Evolutionary conservation across 1,140 invertebrate genomes (phyloP).

Genomic region (Nephotettix cincticeps): DNA sequence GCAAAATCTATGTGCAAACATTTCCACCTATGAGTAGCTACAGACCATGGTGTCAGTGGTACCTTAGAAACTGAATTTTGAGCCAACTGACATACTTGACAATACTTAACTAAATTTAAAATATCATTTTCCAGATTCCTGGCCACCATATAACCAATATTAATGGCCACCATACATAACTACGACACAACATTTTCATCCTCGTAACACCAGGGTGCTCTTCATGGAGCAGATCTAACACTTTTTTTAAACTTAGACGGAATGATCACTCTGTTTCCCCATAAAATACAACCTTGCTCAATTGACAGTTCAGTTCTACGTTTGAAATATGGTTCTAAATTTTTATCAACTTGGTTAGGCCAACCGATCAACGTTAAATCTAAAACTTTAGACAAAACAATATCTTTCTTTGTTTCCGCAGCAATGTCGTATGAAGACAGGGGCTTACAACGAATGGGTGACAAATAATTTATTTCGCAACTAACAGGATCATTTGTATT

Average conservation of each 20-base stretch:
- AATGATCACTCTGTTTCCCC: slow-evolving; percentile 40
- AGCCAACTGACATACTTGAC: slow-evolving; percentile 29
- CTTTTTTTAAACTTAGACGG: slow-evolving; percentile 35
- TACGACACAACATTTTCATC: slow-evolving; percentile 48
- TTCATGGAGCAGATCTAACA: slow-evolving; percentile 45
- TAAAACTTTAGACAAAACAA: neutral
- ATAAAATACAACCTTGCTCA: slow-evolving; percentile 22
- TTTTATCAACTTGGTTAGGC: neutral
- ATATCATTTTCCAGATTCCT: slow-evolving; percentile 46
- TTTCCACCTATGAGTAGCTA: neutral
- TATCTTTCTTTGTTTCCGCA: no score
- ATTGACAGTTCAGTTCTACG: slow-evolving; percentile 18
- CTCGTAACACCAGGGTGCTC: slow-evolving; percentile 43
- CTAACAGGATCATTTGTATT: no score
- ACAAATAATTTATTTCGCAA: no score
- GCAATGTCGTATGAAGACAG: no score
- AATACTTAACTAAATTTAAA: slow-evolving; percentile 24
- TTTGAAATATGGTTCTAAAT: neutral
- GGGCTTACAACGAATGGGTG: no score
- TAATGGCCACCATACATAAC: slow-evolving; percentile 47
- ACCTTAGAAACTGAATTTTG: neutral
- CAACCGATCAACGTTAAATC: slow-evolving; percentile 5
- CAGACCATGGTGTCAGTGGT: neutral
- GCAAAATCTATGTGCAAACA: slow-evolving; percentile 6
- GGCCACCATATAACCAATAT: no score